Base-by-base conservation (phyloP, 2,888 invertebrate species). In the Desoria tigrina region DNA sequence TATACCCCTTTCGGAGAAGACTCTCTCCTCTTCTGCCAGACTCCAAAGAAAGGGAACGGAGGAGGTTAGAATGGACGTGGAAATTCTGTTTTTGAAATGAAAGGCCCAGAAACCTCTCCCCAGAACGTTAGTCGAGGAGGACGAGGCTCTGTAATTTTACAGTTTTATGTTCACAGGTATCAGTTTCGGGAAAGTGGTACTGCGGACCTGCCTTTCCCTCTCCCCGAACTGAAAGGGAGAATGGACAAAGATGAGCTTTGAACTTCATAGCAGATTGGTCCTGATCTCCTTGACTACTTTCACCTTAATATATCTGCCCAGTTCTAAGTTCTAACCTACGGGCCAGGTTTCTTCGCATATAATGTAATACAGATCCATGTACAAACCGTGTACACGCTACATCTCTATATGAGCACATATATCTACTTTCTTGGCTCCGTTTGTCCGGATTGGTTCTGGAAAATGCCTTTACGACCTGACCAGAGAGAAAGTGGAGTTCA, bases 241-340 rank as follows among this genome's bases (percentile, higher is more conserved):
- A 21, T 18, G 21, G n/a, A 51, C 51, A 3, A 21, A 51, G 51
- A 26, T 23, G 26, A 51, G 26, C 51, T 51, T 51, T 51, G 51
- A 51, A 51, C 51, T 51, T 51, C 51, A 21, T 51, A 24, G 24
- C 23, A 51, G 24, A 51, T 45, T 45, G 45, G 45, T 45, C 45
- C 18, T 45, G 45, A 45, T 45, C 45, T 45, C 21, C 16, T 9
- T 6, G 4, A 18, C 45, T 16, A 45, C 21, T 21, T 21, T 6
- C 4, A 16, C 21, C 45, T 39, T 16, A 39, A n/a, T n/a, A n/a
- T n/a, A n/a, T n/a, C n/a, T n/a, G n/a, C n/a, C n/a, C n/a, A n/a
- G n/a, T n/a, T n/a, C n/a, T n/a, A n/a, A n/a, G n/a, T n/a, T n/a
- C n/a, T n/a, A n/a, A n/a, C n/a, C n/a, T n/a, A n/a, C n/a, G n/a